A percentile compares a stretch with the other conserved stretches of the same genome.
These are phyloP conservation scores for Agonopterix heracliana DNA, from an alignment of 2,888 invertebrate genomes.

Conservation along the genomic window DNA sequence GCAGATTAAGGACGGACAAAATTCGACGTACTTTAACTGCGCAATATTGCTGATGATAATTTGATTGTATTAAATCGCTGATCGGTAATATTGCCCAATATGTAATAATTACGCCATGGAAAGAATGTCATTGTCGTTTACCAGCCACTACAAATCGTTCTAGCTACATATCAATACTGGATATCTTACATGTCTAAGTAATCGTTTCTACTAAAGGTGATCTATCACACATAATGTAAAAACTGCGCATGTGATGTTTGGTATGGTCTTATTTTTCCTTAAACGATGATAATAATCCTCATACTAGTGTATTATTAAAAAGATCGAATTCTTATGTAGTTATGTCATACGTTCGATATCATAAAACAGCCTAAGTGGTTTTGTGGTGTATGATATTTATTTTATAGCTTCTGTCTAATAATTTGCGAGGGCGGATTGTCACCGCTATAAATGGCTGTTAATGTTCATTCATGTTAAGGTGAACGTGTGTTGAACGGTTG, in stretches of 20 bases:
- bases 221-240: no score
- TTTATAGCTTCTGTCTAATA: constrained; percentile 20
- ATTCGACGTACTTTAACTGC: constrained; percentile 7
- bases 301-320: not conserved
- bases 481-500: constrained; percentile 40
- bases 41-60: constrained; percentile 8
- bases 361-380: not conserved
- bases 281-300: no score
- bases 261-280: no score
- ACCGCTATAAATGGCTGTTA: constrained; percentile 37
- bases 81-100: not conserved
- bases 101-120: not conserved
- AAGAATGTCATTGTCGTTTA: not conserved
- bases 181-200: no score
- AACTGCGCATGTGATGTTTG: no score
- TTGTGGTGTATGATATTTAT: constrained; percentile 4
- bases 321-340: not conserved
- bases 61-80: not conserved
- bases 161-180: no score
- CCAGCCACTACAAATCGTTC: no score
- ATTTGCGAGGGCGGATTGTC: constrained; percentile 40
- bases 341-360: not conserved
- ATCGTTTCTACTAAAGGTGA: no score
- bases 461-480: constrained; percentile 47
- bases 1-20: constrained; percentile 8